These are phyloP conservation scores for Nipponia nippon DNA, from an alignment of 2,113 vertebrate genomes.

Conservation along the genomic window DNA sequence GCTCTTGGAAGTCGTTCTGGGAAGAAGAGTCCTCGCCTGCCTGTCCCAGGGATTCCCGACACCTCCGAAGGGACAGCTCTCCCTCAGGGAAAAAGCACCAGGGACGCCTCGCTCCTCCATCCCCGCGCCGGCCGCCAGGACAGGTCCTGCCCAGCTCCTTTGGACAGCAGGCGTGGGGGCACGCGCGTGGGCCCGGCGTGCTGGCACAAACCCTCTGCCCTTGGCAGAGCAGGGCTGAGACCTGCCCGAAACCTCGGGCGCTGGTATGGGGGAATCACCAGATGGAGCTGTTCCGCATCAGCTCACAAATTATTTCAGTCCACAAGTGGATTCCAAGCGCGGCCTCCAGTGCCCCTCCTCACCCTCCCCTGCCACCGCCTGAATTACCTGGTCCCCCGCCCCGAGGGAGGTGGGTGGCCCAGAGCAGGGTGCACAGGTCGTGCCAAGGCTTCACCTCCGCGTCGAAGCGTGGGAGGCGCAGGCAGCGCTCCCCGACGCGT, in stretches of 20 bases:
- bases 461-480: fast-evolving
- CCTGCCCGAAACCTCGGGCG: fast-evolving
- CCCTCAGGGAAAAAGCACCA: neutral
- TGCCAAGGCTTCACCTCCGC: neutral
- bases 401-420: neutral
- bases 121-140: fast-evolving
- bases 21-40: neutral
- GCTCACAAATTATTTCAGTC: neutral
- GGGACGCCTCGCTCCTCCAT: neutral
- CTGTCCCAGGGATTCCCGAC: neutral
- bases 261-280: neutral
- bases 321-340: neutral
- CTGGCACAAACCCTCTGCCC: neutral
- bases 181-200: fast-evolving
- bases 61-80: neutral
- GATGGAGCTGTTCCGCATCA: neutral
- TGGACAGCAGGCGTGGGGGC: neutral
- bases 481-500: fast-evolving
- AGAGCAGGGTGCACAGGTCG: neutral
- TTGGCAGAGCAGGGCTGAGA: neutral
- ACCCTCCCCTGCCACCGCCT: neutral
- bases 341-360: neutral
- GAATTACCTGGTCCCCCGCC: neutral
- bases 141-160: fast-evolving
- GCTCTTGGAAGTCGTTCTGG: neutral